Base-by-base conservation (phyloP, 2,113 vertebrate genomes). In the Pogona vitticeps region DNA sequence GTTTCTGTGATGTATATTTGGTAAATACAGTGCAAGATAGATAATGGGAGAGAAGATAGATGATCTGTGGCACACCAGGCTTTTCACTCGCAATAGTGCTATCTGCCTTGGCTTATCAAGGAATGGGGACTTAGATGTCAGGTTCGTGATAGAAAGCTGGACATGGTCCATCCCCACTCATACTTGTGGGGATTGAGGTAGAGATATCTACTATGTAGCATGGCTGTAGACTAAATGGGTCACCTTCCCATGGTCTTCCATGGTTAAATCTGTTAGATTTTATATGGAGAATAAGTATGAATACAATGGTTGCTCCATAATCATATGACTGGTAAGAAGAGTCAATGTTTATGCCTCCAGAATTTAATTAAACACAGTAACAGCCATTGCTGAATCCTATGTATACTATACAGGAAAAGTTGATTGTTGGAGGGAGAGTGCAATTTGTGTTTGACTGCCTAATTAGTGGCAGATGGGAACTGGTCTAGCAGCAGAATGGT, bases 1-100 rank as follows among this genome's bases (percentile, higher is more conserved):
- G 67, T 79, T 86, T 83, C 46, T 78, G 63, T 80, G 28, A 56
- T 31, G 23, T 59, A 40, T 52, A 80, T 73, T 81, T 40, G 33
- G 17, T 33, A 82, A 46, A 67, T 73, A 18, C 33, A 75, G 40
- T 46, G 15, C 52, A 75, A 73, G 18, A 26, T 17, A 73, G 67
- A 61, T 42, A 5, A n/a, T 86, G 63, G 38, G 36, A 75, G 33
- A 52, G 38, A 42, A 59, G 58, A 40, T 65, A 38, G 38, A 33
- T 81, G 28, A 36, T 71, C n/a, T 36, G 2, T 71, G 67, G 13
- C 52, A 33, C 46, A 58, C 26, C 46, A 85, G 26, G 40, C 26
- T 33, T 72, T 59, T 80, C 23, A 8, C 56, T 80, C 56, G 61
- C 21, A 36, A n/a, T 33, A 33, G 46, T 63, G 58, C 68, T 73